These are phyloP conservation scores for Lithobates sylvaticus DNA, from an alignment of 2,797 vertebrate species.

Conservation along the genomic window DNA sequence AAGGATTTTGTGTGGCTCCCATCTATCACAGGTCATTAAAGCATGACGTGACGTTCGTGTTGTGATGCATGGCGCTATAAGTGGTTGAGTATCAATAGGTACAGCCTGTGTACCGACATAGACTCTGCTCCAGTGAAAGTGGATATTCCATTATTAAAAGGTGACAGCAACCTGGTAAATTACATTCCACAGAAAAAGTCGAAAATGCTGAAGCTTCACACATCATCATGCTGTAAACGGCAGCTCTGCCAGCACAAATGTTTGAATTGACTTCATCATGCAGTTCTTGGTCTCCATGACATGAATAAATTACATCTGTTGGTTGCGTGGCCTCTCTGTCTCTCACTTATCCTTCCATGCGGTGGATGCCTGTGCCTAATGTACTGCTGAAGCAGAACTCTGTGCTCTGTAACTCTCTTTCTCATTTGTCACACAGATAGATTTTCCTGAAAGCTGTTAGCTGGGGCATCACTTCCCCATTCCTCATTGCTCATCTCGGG, in stretches of 20 bases:
- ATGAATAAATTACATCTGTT: slow-evolving; percentile 14
- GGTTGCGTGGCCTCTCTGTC: slow-evolving; percentile 6
- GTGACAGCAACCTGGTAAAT: slow-evolving; percentile 26
- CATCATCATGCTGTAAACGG: slow-evolving; percentile 39
- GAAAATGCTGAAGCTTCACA: slow-evolving; percentile 36
- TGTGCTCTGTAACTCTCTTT: slow-evolving; percentile 64
- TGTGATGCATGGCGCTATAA: slow-evolving; percentile 15
- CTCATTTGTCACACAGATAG: slow-evolving; percentile 72
- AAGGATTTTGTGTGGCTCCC: neutral
- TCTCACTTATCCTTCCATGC: neutral
- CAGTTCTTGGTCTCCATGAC: slow-evolving; percentile 10
- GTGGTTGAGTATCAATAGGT: neutral
- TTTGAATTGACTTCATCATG: slow-evolving; percentile 33
- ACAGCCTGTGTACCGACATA: neutral
- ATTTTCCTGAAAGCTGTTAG: slow-evolving; percentile 75
- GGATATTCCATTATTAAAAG: slow-evolving; percentile 27
- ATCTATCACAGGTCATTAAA: slow-evolving; percentile 12
- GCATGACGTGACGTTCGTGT: slow-evolving; percentile 1
- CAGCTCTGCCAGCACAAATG: slow-evolving; percentile 4
- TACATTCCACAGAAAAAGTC: slow-evolving; percentile 27
- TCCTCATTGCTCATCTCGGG: slow-evolving; percentile 71
- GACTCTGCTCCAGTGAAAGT: slow-evolving; percentile 1
- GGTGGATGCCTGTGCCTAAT: slow-evolving; percentile 57
- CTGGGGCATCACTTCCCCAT: slow-evolving; percentile 69
- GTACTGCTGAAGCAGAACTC: slow-evolving; percentile 60